phyloP scores from a whole-genome alignment of 2,797 vertebrate species.

The Botia kubotai region DNA sequence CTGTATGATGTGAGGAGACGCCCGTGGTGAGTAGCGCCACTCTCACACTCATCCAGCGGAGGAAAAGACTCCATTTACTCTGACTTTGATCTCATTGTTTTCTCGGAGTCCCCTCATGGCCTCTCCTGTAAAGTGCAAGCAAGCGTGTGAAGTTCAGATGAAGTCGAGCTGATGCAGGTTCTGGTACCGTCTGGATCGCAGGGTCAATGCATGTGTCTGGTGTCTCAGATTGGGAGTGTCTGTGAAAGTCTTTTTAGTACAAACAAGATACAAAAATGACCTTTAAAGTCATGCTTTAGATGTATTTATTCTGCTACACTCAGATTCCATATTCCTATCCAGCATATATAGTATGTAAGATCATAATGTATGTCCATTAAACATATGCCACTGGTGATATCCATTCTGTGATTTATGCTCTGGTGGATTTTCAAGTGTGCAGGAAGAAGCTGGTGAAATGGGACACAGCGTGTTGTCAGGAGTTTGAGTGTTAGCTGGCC shows the following conservation, averaged over 20 bases:
- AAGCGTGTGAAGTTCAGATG: slow-evolving; percentile 38
- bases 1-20: slow-evolving; percentile 96
- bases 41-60: not conserved
- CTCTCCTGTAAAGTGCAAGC: slow-evolving; percentile 42
- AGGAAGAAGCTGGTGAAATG: too few relatives aligned
- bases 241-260: not conserved
- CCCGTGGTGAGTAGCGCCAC: slow-evolving; percentile 87
- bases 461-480: too few relatives aligned
- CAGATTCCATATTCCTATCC: too few relatives aligned
- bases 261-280: not conserved
- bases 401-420: too few relatives aligned
- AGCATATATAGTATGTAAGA: too few relatives aligned
- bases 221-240: not conserved
- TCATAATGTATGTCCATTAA: too few relatives aligned
- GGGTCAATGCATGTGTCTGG: slow-evolving; percentile 21
- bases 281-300: not conserved
- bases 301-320: too few relatives aligned
- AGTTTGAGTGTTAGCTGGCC: not conserved
- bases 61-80: slow-evolving; percentile 37
- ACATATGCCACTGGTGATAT: too few relatives aligned
- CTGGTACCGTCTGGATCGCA: not conserved
- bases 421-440: too few relatives aligned
- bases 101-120: slow-evolving; percentile 14
- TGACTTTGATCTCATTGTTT: slow-evolving; percentile 39
- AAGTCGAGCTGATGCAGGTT: slow-evolving; percentile 17